These are phyloP conservation scores for Rhopalosiphum padi DNA, from an alignment of 1,140 invertebrate genomes.

Conservation along the genomic window DNA sequence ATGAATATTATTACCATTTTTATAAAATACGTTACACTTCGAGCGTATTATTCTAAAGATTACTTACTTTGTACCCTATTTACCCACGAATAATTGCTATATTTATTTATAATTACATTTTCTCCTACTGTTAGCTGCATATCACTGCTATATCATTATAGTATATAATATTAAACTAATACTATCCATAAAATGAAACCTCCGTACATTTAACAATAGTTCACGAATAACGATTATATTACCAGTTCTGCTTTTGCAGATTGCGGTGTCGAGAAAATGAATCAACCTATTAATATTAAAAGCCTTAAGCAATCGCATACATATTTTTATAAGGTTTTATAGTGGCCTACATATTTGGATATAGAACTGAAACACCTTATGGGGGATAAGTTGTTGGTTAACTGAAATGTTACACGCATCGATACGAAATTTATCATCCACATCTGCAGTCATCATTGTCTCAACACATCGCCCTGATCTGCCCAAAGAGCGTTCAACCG, in stretches of 20 bases:
- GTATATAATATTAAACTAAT: neutral
- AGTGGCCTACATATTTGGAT: neutral
- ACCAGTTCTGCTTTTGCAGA: neutral
- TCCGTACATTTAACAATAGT: neutral
- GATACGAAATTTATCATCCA: neutral
- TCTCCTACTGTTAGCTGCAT: too few relatives aligned
- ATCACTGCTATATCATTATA: too few relatives aligned
- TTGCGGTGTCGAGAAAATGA: neutral
- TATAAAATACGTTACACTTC: too few relatives aligned
- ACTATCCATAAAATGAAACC: neutral
- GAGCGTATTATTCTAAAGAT: too few relatives aligned
- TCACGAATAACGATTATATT: neutral
- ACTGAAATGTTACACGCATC: neutral
- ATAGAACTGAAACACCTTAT: neutral
- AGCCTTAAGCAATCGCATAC: neutral
- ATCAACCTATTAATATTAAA: neutral
- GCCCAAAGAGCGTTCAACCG: conserved; percentile 19
- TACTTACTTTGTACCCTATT: too few relatives aligned
- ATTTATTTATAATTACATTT: too few relatives aligned
- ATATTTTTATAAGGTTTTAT: neutral
- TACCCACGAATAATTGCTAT: too few relatives aligned
- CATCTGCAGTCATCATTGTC: neutral
- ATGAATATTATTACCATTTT: too few relatives aligned
- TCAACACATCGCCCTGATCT: neutral
- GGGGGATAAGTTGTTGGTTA: neutral